Evolutionary conservation across 2,888 invertebrate genomes (phyloP).

Genomic region (Ophioninae sp.): DNA sequence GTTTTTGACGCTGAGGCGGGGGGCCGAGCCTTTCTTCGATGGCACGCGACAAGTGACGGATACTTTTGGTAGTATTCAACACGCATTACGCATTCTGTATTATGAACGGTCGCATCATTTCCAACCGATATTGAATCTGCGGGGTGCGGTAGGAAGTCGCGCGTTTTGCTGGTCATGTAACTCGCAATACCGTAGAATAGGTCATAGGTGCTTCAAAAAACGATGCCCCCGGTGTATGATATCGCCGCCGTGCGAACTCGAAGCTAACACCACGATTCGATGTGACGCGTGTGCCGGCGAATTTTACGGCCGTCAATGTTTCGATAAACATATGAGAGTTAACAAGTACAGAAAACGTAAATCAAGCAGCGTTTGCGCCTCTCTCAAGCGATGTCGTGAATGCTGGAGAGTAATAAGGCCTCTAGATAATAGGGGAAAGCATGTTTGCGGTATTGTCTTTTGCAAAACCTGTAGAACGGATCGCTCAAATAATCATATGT

Average conservation of each 20-base stretch:
- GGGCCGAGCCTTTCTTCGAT: background rate
- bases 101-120: constrained; percentile 27
- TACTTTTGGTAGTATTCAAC: background rate
- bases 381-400: too few relatives aligned
- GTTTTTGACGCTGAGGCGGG: constrained; percentile 17
- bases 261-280: constrained; percentile 11
- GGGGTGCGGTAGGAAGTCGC: background rate
- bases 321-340: too few relatives aligned
- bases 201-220: background rate
- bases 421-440: too few relatives aligned
- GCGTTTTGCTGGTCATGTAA: background rate
- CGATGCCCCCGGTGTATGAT: constrained; percentile 5
- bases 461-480: too few relatives aligned
- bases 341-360: too few relatives aligned
- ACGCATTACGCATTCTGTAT: constrained; percentile 21
- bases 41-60: constrained; percentile 6
- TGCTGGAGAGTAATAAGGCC: too few relatives aligned
- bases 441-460: too few relatives aligned
- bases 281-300: constrained; percentile 21
- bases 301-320: constrained; percentile 4
- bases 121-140: constrained; percentile 19
- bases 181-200: background rate
- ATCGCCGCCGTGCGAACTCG: constrained; percentile 39
- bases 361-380: too few relatives aligned
- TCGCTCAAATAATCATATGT: too few relatives aligned